Evolutionary conservation across 2,888 invertebrate genomes (phyloP).

Genomic region (Palloptera scutellata): DNA sequence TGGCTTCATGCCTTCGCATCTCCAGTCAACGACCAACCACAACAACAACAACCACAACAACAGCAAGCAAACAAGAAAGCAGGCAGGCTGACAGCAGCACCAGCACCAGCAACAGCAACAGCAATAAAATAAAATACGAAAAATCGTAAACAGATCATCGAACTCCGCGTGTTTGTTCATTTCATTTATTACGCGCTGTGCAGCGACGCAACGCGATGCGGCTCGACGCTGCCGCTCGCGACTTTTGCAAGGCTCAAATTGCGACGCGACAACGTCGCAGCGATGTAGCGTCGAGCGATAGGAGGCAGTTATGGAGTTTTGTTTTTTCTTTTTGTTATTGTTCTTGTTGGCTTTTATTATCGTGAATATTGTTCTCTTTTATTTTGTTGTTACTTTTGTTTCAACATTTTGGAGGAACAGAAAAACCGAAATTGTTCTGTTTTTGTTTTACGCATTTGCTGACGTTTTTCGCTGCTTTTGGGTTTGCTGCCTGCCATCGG

Average conservation of each 20-base stretch:
- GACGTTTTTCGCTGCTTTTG: no score
- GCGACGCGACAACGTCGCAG: conserved; percentile 33
- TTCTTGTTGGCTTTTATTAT: no score
- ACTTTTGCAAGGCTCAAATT: conserved; percentile 12
- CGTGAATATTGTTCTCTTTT: no score
- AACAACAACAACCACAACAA: conserved; percentile 35
- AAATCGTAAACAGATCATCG: conserved; percentile 62
- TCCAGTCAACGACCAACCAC: conserved; percentile 12
- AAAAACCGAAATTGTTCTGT: no score
- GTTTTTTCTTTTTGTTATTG: no score
- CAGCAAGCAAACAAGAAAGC: conserved; percentile 28
- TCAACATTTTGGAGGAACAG: no score
- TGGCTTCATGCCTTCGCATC: conserved; percentile 5
- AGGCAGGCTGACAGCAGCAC: conserved; percentile 24
- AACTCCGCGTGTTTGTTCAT: conserved; percentile 53
- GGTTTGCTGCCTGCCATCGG: no score
- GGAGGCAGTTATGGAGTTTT: no score
- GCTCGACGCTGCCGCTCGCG: not conserved
- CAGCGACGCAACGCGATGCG: conserved; percentile 11
- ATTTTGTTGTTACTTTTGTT: no score
- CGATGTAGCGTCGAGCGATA: not conserved
- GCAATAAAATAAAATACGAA: conserved; percentile 34
- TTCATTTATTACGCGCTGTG: conserved; percentile 19
- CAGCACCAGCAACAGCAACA: conserved; percentile 41
- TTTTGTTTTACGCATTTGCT: no score